Conservation (phyloP, 2,113 vertebrate genomes). For the Colius striatus region DNA sequence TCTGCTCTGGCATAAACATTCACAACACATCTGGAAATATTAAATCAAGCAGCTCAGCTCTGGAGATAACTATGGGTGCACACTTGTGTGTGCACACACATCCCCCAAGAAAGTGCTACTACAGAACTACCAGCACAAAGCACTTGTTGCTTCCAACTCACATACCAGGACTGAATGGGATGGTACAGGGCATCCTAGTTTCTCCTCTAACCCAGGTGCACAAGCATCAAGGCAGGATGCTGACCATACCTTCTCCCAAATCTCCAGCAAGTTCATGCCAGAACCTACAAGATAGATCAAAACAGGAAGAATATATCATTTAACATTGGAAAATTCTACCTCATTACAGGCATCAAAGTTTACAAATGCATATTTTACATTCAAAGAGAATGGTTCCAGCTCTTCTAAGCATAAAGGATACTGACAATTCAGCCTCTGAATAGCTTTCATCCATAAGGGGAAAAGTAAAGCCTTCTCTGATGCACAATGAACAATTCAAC, state of each 20-base stretch:
- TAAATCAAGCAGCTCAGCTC: neutral
- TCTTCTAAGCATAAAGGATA: neutral
- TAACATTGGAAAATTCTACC: neutral
- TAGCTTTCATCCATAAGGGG: neutral
- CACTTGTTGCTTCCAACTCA: neutral
- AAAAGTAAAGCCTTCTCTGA: neutral
- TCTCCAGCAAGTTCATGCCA: slow-evolving; percentile 95
- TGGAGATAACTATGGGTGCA: neutral
- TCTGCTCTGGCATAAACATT: neutral
- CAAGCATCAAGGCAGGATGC: slow-evolving; percentile 82
- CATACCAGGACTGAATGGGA: slow-evolving; percentile 86
- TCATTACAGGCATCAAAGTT: neutral
- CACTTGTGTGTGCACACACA: accelerated
- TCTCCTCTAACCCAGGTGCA: slow-evolving; percentile 81
- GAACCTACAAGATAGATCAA: slow-evolving; percentile 80
- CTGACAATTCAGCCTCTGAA: neutral
- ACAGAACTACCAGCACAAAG: neutral
- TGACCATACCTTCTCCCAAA: slow-evolving; percentile 85
- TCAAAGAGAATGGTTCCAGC: neutral
- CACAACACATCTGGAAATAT: neutral
- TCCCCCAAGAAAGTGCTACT: neutral
- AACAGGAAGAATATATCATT: neutral
- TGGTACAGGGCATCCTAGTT: slow-evolving; percentile 77
- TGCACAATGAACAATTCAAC: neutral
- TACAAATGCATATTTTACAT: neutral